A percentile compares a stretch with the other conserved stretches of the same genome.
Conservation (phyloP, 2,113 vertebrate species). For the Psettodes erumei region DNA sequence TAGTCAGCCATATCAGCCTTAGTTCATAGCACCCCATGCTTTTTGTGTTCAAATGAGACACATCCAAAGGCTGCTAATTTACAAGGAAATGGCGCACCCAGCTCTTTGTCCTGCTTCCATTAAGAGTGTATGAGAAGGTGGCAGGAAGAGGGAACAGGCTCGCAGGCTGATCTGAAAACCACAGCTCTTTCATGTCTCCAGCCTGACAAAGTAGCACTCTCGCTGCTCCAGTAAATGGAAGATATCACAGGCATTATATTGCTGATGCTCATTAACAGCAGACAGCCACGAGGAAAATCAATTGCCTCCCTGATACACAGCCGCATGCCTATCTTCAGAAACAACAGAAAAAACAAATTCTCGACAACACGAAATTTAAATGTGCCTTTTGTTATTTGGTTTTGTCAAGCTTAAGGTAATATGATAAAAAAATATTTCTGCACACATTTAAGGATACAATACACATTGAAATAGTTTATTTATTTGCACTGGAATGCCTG, state of each 20-base stretch:
- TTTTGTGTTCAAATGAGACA: slow-evolving; percentile 66
- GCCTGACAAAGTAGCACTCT: slow-evolving; percentile 57
- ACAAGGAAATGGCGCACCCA: slow-evolving; percentile 47
- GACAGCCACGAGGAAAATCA: slow-evolving; percentile 60
- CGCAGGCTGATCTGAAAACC: slow-evolving; percentile 55
- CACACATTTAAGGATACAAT: background rate
- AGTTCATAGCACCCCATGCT: slow-evolving; percentile 28
- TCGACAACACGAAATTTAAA: slow-evolving; percentile 17
- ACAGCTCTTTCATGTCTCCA: slow-evolving; percentile 62
- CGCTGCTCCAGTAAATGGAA: slow-evolving; percentile 57
- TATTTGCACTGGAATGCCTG: background rate
- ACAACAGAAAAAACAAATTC: slow-evolving; percentile 22
- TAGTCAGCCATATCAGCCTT: slow-evolving; percentile 11
- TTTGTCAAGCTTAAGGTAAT: slow-evolving; percentile 5
- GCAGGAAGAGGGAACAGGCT: slow-evolving; percentile 39
- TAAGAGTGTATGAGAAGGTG: slow-evolving; percentile 59
- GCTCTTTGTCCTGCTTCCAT: slow-evolving; percentile 64
- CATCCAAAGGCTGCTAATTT: slow-evolving; percentile 63
- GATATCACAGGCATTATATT: slow-evolving; percentile 62
- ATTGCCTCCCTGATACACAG: slow-evolving; percentile 41
- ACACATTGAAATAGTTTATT: background rate
- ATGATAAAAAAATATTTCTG: slow-evolving; percentile 9
- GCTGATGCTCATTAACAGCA: slow-evolving; percentile 64
- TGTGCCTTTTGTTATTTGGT: slow-evolving; percentile 11
- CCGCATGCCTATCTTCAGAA: slow-evolving; percentile 24